A percentile compares a stretch with the other conserved stretches of the same genome.
phyloP scores from a whole-genome alignment of 1,140 invertebrate genomes.

The Littorina saxatilis region DNA sequence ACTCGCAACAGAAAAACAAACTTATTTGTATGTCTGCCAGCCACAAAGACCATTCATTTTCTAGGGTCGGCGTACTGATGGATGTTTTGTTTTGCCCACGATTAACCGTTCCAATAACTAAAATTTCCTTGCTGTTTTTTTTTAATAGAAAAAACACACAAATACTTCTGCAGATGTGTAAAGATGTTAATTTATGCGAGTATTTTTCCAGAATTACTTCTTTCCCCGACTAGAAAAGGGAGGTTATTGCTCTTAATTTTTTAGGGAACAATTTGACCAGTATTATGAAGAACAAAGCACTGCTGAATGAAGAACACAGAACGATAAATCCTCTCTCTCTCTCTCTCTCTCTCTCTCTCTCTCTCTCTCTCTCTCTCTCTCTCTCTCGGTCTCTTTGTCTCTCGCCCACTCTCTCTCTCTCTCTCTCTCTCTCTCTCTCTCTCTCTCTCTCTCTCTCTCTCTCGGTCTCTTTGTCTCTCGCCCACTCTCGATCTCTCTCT shows the following conservation, averaged over 20 bases:
- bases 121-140: no score
- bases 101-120: no score
- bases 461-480: no score
- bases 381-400: neutral
- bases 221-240: no score
- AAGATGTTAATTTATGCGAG: neutral
- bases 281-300: no score
- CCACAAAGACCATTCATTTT: no score
- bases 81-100: no score
- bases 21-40: no score
- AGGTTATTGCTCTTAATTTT: no score
- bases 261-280: no score
- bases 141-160: neutral
- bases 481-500: neutral
- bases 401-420: neutral
- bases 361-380: neutral
- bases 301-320: neutral
- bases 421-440: neutral
- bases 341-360: neutral
- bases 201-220: neutral
- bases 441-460: neutral
- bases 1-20: no score
- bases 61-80: no score
- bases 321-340: neutral
- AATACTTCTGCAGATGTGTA: neutral